Percentiles rank a stretch among this genome's conserved stretches.
These are phyloP conservation scores for Drosophila albomicans DNA, from an alignment of 1,140 invertebrate species.

Conservation along the genomic window DNA sequence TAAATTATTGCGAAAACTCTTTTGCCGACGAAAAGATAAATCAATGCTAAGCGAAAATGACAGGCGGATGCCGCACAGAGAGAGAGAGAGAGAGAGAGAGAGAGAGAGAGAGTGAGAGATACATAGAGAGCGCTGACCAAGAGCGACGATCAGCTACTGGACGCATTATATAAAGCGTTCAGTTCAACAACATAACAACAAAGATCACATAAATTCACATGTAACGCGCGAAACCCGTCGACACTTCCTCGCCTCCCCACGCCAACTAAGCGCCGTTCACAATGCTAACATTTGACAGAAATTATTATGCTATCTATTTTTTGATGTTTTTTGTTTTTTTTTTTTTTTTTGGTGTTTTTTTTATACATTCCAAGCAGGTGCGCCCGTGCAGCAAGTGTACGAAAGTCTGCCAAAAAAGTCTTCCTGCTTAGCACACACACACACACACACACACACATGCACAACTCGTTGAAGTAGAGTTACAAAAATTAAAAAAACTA, in stretches of 20 bases:
- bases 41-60: constrained; percentile 54
- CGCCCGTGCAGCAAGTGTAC: constrained; percentile 49
- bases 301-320: constrained; percentile 37
- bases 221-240: constrained; percentile 42
- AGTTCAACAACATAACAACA: constrained; percentile 38
- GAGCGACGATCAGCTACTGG: constrained; percentile 26
- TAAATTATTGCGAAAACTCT: constrained; percentile 69
- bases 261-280: constrained; percentile 17
- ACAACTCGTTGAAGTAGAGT: not conserved
- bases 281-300: constrained; percentile 64
- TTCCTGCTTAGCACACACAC: constrained; percentile 60
- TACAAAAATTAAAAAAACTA: constrained; percentile 15
- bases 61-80: not conserved
- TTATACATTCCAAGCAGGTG: constrained; percentile 35
- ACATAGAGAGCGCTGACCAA: not conserved
- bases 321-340: constrained; percentile 16
- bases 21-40: constrained; percentile 62
- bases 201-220: constrained; percentile 57
- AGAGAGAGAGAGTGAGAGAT: not conserved
- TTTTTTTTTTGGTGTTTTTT: constrained; percentile 26
- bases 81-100: constrained; percentile 9
- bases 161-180: constrained; percentile 61
- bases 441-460: constrained; percentile 18
- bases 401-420: constrained; percentile 64
- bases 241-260: constrained; percentile 23